Conservation (phyloP, 2,888 invertebrate species). For the Cantharis rufa region DNA sequence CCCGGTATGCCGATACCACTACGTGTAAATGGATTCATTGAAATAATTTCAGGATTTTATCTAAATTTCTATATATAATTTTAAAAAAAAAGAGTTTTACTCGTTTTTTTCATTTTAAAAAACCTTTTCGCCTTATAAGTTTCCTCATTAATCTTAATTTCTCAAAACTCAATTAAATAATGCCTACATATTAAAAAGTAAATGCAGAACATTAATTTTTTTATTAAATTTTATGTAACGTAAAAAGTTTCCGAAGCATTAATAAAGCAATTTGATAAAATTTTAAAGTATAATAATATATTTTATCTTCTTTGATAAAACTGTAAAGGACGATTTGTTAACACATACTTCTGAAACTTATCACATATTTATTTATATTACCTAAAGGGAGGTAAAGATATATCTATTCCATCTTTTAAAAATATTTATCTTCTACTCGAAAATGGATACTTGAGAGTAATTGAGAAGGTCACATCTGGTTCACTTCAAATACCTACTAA, state of each 20-base stretch:
- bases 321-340: not conserved
- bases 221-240: not conserved
- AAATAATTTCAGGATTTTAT: constrained; percentile 14
- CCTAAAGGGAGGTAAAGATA: constrained; percentile 2
- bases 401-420: constrained; percentile 1
- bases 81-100: not conserved
- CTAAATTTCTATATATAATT: not conserved
- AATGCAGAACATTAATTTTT: not conserved
- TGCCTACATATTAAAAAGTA: not conserved
- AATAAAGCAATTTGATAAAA: not conserved
- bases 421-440: constrained; percentile 9
- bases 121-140: not conserved
- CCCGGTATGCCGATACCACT: constrained; percentile 10
- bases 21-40: constrained; percentile 17
- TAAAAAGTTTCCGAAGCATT: not conserved
- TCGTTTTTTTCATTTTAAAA: not conserved
- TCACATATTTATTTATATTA: constrained; percentile 7
- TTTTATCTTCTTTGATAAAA: not conserved
- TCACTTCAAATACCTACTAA: constrained; percentile 15
- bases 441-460: constrained; percentile 5
- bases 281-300: not conserved
- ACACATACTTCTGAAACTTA: constrained; percentile 5
- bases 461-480: constrained; percentile 12
- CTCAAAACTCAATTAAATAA: not conserved
- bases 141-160: not conserved